These are phyloP conservation scores for Emydocephalus ijimae DNA, from an alignment of 2,113 vertebrate genomes.

Conservation along the genomic window DNA sequence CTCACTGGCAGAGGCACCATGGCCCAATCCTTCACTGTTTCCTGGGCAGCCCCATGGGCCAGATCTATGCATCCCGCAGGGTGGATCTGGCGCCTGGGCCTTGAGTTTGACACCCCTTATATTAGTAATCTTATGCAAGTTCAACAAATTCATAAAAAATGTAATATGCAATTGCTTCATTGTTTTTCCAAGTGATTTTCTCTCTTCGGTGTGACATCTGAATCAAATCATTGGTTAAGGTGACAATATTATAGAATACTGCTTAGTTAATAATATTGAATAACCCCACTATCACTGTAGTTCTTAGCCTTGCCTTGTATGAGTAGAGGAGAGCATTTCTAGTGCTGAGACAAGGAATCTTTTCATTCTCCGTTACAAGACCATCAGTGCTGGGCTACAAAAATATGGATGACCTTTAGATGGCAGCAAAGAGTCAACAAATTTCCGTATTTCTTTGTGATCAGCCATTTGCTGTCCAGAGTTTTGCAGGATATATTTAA, in stretches of 20 bases:
- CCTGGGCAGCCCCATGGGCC: no score
- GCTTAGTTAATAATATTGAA: not conserved
- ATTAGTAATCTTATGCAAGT: no score
- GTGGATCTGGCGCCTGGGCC: no score
- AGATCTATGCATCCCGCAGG: no score
- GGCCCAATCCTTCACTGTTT: no score
- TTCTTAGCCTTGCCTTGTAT: not conserved
- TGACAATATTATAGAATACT: not conserved
- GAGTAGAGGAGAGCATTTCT: not conserved
- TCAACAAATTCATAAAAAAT: no score
- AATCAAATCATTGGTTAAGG: not conserved
- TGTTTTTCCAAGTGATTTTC: not conserved
- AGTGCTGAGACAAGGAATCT: not conserved
- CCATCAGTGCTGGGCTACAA: not conserved
- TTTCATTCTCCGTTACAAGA: not conserved
- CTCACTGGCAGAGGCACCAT: no score
- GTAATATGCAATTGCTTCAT: not conserved
- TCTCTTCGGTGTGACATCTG: not conserved
- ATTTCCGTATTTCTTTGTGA: not conserved
- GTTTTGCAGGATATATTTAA: not conserved
- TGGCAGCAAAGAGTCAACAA: not conserved
- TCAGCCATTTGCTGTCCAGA: not conserved
- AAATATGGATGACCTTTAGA: not conserved
- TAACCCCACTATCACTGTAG: not conserved
- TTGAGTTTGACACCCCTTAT: no score